Evolutionary conservation across 2,797 vertebrate genomes (phyloP).

Genomic region (Oceanodroma leucorhoa): DNA sequence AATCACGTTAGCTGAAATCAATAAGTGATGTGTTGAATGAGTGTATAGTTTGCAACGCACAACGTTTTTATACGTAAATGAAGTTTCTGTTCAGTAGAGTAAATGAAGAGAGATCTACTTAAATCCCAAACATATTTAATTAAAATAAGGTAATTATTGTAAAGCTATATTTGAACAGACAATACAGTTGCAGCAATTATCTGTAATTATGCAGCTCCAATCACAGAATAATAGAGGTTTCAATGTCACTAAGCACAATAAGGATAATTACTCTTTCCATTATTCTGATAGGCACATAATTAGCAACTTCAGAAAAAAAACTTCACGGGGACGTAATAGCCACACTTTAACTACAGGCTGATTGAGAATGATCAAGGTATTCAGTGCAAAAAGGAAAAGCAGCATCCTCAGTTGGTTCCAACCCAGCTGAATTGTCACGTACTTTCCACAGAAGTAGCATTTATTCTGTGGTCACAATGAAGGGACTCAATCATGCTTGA

Average conservation of each 20-base stretch:
- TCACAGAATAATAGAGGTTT: constrained; percentile 75
- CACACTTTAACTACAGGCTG: constrained; percentile 37
- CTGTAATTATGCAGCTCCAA: constrained; percentile 70
- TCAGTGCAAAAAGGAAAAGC: not conserved
- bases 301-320: constrained; percentile 56
- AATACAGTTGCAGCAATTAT: constrained; percentile 72
- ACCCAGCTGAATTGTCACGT: not conserved
- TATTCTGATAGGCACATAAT: constrained; percentile 74
- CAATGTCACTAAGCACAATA: constrained; percentile 74
- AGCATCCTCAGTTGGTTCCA: not conserved
- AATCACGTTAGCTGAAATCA: not conserved
- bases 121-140: constrained; percentile 74
- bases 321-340: constrained; percentile 17
- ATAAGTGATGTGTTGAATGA: constrained; percentile 1
- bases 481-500: not conserved
- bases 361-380: constrained; percentile 36
- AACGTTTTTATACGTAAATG: constrained; percentile 36
- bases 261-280: constrained; percentile 74
- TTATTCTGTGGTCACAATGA: not conserved
- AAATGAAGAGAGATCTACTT: constrained; percentile 53
- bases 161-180: constrained; percentile 73
- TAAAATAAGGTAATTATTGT: constrained; percentile 74
- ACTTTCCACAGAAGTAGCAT: not conserved
- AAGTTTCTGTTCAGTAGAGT: constrained; percentile 54
- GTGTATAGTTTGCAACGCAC: not conserved